A percentile compares a stretch with the other conserved stretches of the same genome.
These are phyloP conservation scores for Heliconius ethilla DNA, from an alignment of 2,888 invertebrate species.

Conservation along the genomic window DNA sequence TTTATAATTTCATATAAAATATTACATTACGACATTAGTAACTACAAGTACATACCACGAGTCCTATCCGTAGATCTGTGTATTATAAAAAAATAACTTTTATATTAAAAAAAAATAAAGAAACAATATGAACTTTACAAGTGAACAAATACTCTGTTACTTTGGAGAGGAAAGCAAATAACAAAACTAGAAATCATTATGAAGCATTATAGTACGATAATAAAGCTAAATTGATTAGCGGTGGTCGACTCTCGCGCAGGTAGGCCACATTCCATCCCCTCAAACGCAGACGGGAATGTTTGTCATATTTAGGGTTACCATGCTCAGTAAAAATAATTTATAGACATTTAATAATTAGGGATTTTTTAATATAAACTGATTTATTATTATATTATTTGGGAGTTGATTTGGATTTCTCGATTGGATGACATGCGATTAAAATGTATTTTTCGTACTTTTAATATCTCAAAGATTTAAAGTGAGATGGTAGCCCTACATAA, in stretches of 20 bases:
- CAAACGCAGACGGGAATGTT: slow-evolving; percentile 58
- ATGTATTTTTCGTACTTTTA: neutral
- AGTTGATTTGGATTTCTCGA: neutral
- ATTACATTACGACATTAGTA: neutral
- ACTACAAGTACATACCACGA: too few relatives aligned
- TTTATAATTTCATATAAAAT: too few relatives aligned
- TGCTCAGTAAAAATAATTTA: neutral
- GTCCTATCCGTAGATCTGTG: too few relatives aligned
- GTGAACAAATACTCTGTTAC: slow-evolving; percentile 6
- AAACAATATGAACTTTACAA: too few relatives aligned
- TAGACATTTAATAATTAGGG: neutral
- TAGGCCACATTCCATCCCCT: slow-evolving; percentile 75
- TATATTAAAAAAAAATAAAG: too few relatives aligned
- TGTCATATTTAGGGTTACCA: slow-evolving; percentile 56
- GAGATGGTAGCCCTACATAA: slow-evolving; percentile 24
- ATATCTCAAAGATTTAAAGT: neutral
- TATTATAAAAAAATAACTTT: too few relatives aligned
- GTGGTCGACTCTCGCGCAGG: slow-evolving; percentile 72
- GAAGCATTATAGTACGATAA: slow-evolving; percentile 79
- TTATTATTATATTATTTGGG: neutral
- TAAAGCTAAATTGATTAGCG: slow-evolving; percentile 82
- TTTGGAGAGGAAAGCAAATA: slow-evolving; percentile 64
- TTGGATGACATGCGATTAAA: neutral
- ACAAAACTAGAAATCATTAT: slow-evolving; percentile 73
- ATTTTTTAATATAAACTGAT: neutral